These are phyloP conservation scores for Aporrectodea caliginosa DNA, from an alignment of 1,140 invertebrate species.

Conservation along the genomic window DNA sequence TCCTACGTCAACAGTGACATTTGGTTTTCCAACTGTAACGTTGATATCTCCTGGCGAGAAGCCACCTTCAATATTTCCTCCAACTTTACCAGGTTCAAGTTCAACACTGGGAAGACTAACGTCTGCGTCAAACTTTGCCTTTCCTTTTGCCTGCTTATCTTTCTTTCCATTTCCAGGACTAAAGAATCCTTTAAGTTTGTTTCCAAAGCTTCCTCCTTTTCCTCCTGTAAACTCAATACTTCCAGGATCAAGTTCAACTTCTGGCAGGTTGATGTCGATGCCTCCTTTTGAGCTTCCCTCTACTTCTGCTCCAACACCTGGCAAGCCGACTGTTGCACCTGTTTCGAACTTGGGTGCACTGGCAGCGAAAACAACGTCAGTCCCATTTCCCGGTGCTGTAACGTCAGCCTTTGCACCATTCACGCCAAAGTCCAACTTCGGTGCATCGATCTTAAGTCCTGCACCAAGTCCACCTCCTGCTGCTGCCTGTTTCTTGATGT, in stretches of 20 bases:
- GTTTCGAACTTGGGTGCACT: background rate
- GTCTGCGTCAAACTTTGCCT: background rate
- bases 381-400: background rate
- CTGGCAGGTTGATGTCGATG: background rate
- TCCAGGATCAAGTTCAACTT: background rate
- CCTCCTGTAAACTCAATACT: background rate
- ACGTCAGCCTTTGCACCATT: background rate
- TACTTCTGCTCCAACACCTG: background rate
- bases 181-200: background rate
- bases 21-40: background rate
- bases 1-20: background rate
- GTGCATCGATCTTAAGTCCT: background rate
- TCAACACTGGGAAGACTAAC: background rate
- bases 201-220: background rate
- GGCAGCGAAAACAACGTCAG: background rate
- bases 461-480: background rate
- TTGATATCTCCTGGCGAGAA: background rate
- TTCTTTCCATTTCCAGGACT: background rate
- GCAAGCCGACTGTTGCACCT: background rate
- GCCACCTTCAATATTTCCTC: background rate
- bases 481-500: background rate
- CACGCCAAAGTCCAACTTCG: background rate
- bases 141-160: background rate
- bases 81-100: background rate
- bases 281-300: background rate